Evolutionary conservation across 2,797 vertebrate genomes (phyloP).

Genomic region (Phaenicophaeus curvirostris): DNA sequence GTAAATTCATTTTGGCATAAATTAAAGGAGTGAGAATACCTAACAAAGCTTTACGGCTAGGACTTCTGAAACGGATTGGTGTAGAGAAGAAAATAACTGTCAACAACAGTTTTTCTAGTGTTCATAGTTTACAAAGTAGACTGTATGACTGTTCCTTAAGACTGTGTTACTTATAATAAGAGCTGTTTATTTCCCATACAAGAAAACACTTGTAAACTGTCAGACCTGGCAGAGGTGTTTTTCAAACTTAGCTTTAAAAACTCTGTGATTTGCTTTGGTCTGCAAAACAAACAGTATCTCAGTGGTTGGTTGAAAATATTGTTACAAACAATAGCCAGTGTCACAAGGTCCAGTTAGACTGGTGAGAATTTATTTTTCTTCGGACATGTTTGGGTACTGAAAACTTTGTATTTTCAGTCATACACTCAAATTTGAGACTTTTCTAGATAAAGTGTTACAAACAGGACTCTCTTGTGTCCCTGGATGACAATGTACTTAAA

Average conservation of each 20-base stretch:
- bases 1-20: neutral
- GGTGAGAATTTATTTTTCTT: neutral
- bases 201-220: neutral
- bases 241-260: neutral
- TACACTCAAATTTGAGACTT: neutral
- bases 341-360: neutral
- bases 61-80: neutral
- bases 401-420: neutral
- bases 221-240: neutral
- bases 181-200: no score
- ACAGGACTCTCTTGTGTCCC: neutral
- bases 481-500: neutral
- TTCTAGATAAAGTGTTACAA: neutral
- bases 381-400: neutral
- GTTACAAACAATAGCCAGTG: neutral
- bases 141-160: neutral
- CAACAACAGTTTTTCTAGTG: neutral
- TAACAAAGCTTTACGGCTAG: neutral
- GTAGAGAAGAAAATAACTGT: neutral
- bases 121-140: neutral
- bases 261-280: neutral
- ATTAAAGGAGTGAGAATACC: neutral
- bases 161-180: accelerated
- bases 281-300: neutral
- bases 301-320: neutral